phyloP scores from a whole-genome alignment of 2,888 invertebrate species.

The Drosophila histrio region DNA sequence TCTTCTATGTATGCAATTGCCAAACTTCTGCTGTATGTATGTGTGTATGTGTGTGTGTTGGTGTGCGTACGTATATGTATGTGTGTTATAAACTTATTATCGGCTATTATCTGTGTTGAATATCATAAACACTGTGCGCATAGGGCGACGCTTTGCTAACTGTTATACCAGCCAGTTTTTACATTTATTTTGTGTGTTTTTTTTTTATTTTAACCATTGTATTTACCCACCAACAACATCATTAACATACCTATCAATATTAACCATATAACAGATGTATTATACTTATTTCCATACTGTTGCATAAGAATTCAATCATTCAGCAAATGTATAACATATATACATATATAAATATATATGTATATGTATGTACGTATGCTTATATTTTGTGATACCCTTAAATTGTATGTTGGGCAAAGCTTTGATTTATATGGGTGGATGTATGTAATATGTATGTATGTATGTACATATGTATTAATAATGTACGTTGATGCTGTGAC shows the following conservation, averaged over 20 bases:
- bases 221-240: constrained; percentile 4
- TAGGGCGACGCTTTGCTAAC: constrained; percentile 54
- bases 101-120: constrained; percentile 42
- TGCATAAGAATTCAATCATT: constrained; percentile 26
- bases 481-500: constrained; percentile 49
- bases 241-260: constrained; percentile 9
- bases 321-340: constrained; percentile 16
- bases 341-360: not conserved
- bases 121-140: constrained; percentile 38
- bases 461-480: constrained; percentile 29
- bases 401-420: constrained; percentile 7
- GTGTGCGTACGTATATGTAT: constrained; percentile 9
- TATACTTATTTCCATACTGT: constrained; percentile 24
- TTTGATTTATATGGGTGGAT: constrained; percentile 18
- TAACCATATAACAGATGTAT: constrained; percentile 20
- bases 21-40: constrained; percentile 10
- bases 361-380: constrained; percentile 12
- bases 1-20: not conserved
- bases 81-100: constrained; percentile 15
- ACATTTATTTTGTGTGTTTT: constrained; percentile 48
- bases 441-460: constrained; percentile 24
- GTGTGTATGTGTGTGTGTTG: constrained; percentile 1
- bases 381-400: constrained; percentile 3
- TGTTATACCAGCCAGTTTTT: constrained; percentile 58
- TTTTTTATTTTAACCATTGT: constrained; percentile 37